Percentiles rank a stretch among this genome's conserved stretches.
phyloP scores from a whole-genome alignment of 2,113 vertebrate species.

The Euleptes europaea region DNA sequence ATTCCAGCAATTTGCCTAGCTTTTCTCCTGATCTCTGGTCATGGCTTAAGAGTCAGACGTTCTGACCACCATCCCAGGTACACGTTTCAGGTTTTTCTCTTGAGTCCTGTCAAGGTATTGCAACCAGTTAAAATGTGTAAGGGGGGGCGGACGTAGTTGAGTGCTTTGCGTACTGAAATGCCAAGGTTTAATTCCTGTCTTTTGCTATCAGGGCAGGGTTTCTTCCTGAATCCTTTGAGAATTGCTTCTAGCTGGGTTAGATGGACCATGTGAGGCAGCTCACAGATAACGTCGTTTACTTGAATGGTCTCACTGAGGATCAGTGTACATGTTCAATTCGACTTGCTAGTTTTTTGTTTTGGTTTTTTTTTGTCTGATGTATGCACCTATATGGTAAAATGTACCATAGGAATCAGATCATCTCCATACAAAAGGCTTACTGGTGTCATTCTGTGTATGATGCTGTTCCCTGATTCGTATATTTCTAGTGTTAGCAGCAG shows the following conservation, averaged over 20 bases:
- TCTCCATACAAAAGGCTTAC: no score
- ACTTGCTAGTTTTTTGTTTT: not conserved
- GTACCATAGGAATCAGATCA: no score
- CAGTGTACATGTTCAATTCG: not conserved
- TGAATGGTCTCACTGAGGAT: not conserved
- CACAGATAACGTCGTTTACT: not conserved
- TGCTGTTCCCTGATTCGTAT: no score
- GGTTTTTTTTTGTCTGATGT: no score
- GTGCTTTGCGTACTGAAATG: not conserved
- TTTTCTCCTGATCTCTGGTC: not conserved
- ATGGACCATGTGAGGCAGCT: not conserved
- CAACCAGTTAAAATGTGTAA: not conserved
- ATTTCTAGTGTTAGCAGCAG: not conserved
- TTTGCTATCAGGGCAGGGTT: no score
- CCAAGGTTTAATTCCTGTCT: not conserved
- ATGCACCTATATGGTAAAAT: no score
- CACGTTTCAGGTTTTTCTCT: slow-evolving; percentile 21
- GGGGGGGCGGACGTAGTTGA: not conserved
- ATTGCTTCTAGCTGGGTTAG: not conserved
- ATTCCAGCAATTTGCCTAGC: no score
- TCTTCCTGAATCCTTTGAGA: not conserved
- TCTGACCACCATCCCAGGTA: not conserved
- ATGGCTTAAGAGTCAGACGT: slow-evolving; percentile 5
- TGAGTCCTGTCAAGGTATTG: not conserved
- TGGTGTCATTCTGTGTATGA: no score